Evolutionary conservation across 2,113 vertebrate species (phyloP).

Genomic region (Galemys pyrenaicus): DNA sequence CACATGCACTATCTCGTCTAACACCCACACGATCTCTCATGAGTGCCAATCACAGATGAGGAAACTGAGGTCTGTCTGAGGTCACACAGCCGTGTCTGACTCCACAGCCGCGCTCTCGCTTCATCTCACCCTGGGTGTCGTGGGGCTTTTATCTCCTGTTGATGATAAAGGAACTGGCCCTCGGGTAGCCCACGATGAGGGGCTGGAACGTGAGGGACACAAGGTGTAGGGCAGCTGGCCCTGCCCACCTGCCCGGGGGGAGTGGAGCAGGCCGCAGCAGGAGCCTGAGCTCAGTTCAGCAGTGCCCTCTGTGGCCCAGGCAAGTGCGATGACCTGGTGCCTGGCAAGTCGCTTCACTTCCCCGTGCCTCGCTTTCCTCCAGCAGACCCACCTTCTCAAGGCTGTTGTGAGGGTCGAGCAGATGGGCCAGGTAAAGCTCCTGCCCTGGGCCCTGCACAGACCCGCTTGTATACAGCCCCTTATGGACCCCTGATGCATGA

Average conservation of each 20-base stretch:
- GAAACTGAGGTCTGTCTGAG: not conserved
- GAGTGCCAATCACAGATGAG: not conserved
- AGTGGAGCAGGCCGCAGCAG: not conserved
- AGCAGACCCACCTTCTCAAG: not conserved
- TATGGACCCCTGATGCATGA: not conserved
- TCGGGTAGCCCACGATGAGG: not conserved
- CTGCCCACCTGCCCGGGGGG: not conserved
- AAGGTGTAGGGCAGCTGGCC: not conserved
- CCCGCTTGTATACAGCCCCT: fast-evolving
- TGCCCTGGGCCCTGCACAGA: fast-evolving
- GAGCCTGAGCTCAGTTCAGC: fast-evolving
- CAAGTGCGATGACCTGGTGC: too few relatives aligned
- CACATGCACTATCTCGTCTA: not conserved
- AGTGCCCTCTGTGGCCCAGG: not conserved
- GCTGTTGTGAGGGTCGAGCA: not conserved
- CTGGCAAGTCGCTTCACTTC: not conserved
- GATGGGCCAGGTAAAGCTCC: not conserved
- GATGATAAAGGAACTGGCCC: not conserved
- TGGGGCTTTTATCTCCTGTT: not conserved
- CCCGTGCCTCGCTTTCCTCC: not conserved
- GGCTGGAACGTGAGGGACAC: not conserved
- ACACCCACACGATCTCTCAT: not conserved
- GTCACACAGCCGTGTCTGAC: not conserved
- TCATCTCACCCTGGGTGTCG: fast-evolving
- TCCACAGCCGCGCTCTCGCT: fast-evolving